Conservation (phyloP, 2,797 vertebrate genomes). For the Clarias laeviceps region DNA sequence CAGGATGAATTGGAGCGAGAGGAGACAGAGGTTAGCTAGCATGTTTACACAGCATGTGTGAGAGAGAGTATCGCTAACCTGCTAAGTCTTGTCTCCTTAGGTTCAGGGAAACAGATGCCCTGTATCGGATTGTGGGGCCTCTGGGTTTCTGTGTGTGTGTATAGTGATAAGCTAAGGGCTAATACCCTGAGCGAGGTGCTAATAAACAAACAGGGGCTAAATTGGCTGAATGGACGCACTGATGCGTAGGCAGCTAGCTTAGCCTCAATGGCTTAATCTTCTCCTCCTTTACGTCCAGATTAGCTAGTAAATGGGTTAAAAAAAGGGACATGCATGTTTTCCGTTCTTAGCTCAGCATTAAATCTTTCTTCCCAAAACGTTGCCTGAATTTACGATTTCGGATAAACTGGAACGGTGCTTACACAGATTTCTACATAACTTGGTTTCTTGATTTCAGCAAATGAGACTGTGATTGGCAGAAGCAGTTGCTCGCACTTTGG, state of each 20-base stretch:
- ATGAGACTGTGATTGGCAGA: conserved; percentile 16
- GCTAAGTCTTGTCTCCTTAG: conserved; percentile 78
- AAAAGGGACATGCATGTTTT: conserved; percentile 42
- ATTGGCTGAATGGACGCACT: conserved; percentile 78
- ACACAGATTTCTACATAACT: neutral
- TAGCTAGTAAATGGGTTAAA: conserved; percentile 65
- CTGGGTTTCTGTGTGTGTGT: conserved; percentile 41
- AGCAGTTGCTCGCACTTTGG: conserved; percentile 64
- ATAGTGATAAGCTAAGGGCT: conserved; percentile 75
- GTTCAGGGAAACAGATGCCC: conserved; percentile 54
- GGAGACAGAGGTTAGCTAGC: conserved; percentile 67
- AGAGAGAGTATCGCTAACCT: conserved; percentile 70
- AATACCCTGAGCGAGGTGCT: conserved; percentile 78
- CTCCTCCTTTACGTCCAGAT: conserved; percentile 76
- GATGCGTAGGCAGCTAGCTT: conserved; percentile 73
- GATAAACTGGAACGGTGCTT: neutral
- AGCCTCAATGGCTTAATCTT: conserved; percentile 81
- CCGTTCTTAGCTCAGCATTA: conserved; percentile 35
- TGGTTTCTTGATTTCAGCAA: neutral
- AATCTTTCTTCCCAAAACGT: conserved; percentile 34
- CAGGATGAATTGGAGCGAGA: conserved; percentile 69
- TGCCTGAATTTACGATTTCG: conserved; percentile 3
- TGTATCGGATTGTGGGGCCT: conserved; percentile 71
- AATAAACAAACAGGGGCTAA: conserved; percentile 86
- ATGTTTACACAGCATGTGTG: conserved; percentile 77